Percentiles rank a stretch among this genome's conserved stretches.
These are phyloP conservation scores for Hycleus phaleratus DNA, from an alignment of 1,140 invertebrate species.

Conservation along the genomic window DNA sequence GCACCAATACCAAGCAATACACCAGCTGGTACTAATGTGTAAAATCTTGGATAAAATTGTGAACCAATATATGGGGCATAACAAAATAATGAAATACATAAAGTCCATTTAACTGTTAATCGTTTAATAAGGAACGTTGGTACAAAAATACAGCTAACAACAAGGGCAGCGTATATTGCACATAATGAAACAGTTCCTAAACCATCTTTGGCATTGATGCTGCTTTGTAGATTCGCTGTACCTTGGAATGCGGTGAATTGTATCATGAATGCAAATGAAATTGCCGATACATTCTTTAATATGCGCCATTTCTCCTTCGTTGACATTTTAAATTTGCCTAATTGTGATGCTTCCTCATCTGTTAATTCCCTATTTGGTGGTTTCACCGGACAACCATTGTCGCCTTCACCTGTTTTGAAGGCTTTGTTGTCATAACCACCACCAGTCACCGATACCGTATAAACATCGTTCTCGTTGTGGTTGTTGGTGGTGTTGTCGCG, in stretches of 20 bases:
- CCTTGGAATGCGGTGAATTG: conserved; percentile 89
- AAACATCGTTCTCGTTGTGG: conserved; percentile 31
- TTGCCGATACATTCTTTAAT: conserved; percentile 76
- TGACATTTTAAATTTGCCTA: conserved; percentile 68
- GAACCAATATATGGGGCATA: conserved; percentile 90
- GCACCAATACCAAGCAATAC: conserved; percentile 83
- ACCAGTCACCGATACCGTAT: conserved; percentile 50
- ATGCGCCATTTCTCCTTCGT: conserved; percentile 78
- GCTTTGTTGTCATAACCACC: conserved; percentile 57
- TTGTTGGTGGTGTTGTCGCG: conserved; percentile 20
- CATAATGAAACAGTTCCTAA: conserved; percentile 77
- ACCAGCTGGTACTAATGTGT: conserved; percentile 87
- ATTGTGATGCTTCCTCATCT: conserved; percentile 55
- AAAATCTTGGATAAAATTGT: conserved; percentile 85
- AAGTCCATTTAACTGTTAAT: conserved; percentile 91
- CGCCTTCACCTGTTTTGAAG: conserved; percentile 51
- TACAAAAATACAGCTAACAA: conserved; percentile 88
- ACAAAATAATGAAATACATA: conserved; percentile 83
- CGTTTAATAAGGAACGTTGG: conserved; percentile 82
- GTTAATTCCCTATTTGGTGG: conserved; percentile 51
- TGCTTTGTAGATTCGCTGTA: conserved; percentile 82
- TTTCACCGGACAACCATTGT: conserved; percentile 46
- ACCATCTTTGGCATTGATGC: conserved; percentile 75
- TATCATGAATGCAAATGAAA: conserved; percentile 84
- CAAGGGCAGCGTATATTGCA: conserved; percentile 80